Evolutionary conservation across 2,113 vertebrate species (phyloP), one percentile per base, ranked within the genome.

Genomic region (Gavialis gangeticus): DNA sequence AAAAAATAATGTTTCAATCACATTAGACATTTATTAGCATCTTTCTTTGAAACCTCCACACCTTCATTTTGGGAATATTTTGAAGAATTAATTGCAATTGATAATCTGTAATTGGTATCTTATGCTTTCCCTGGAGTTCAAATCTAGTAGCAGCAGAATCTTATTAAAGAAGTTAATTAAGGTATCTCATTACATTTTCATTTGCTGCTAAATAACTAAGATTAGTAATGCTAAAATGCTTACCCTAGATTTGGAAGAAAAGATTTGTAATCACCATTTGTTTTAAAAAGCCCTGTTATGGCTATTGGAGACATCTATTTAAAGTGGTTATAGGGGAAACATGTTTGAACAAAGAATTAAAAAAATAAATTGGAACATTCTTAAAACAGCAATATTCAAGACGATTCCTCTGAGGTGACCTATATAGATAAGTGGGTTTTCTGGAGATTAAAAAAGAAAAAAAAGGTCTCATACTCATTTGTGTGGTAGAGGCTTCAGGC

Each of bases 81-180:
- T 87, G 69, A 96, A 90, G 82, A 94, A 17, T 97, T 95, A 96
- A 96, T 95, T 85, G 37, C 28, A 91, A 88, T 84, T 96, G 79
- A 85, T 94, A 95, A 88, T 63, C 86, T 94, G 30, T 95, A 97
- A 96, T 90, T 96, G 85, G 73, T 88, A 92, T 91, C 84, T 82
- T 90, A 60, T 2, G 2, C 79, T 96, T 96, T 95, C 96, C 88
- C 94, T 94, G 81, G 96, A 94, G 95, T 87, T 93, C 80, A 67
- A 30, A 84, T 21, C 60, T 94, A 95, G 90, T 80, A 93, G 87
- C 85, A 81, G 62, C n/a, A 92, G 75, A 97, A 94, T 91, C 87
- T 91, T 97, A 86, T 94, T 93, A 92, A 28, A 84, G 59, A 94
- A 94, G 79, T 95, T 97, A 98, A 97, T 96, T 97, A 96, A 97